Conservation (phyloP, 2,797 vertebrate species). For the Spinus olivaceus region DNA sequence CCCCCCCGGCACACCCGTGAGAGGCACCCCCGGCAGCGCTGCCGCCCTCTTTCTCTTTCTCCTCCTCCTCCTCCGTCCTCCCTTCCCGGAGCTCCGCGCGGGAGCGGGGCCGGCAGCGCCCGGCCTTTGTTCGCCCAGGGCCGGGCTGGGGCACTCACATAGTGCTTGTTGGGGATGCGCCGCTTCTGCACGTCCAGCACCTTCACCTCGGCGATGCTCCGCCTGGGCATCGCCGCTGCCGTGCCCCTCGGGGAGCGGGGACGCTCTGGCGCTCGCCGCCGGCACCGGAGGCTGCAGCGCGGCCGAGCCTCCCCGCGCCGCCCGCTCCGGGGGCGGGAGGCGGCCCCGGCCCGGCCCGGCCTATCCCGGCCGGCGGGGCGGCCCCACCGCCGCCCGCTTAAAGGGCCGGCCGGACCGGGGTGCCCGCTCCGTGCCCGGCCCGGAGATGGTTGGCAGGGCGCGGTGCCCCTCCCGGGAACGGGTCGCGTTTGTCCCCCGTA, state of each 20-base stretch:
- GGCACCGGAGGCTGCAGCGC: conserved; percentile 7
- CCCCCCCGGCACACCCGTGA: background rate
- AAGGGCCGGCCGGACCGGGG: background rate
- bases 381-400: background rate
- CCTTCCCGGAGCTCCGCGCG: background rate
- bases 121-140: conserved; percentile 49
- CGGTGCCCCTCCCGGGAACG: background rate
- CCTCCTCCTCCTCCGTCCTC: background rate
- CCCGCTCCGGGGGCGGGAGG: conserved; percentile 10
- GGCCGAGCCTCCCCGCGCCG: background rate
- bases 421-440: background rate
- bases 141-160: conserved; percentile 70
- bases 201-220: conserved; percentile 80
- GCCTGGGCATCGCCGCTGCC: conserved; percentile 73
- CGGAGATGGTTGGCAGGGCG: background rate
- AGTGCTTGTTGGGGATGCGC: conserved; percentile 82
- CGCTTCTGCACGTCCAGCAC: conserved; percentile 84
- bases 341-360: conserved; percentile 7
- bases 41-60: background rate
- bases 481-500: too few relatives aligned
- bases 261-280: background rate
- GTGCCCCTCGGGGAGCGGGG: conserved; percentile 4
- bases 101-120: background rate
- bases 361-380: conserved; percentile 25
- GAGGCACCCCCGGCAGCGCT: background rate